Base-by-base conservation (phyloP, 2,113 vertebrate genomes). In the Hydrolagus affinis region DNA sequence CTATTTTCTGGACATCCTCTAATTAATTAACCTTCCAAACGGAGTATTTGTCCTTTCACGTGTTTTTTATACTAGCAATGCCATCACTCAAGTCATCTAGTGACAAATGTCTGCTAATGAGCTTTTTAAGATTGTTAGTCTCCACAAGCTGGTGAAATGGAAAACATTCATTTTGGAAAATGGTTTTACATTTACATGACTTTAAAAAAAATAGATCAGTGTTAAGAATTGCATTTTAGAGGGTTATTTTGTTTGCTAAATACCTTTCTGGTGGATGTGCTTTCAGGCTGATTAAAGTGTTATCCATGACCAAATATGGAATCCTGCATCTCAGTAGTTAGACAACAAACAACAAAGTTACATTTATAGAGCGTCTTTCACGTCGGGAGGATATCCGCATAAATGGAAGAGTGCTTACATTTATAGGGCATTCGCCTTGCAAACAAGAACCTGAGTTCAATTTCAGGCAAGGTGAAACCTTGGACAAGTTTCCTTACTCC, bases 21-120 rank as follows among this genome's bases (percentile, higher is more conserved):
- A 76, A 76, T 57, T 76, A 76, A 59, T 76, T 57, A n/a, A 57
- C 44, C 4, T 11, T 17, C 32, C 14, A 57, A 21, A 4, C n/a
- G 44, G 32, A 76, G 57, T 56, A 8, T 56, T 44, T 57, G 32
- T 76, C 8, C 44, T 76, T 76, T 8, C 73, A 6, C 44, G 11
- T 76, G 32, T 17, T 57, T 76, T 76, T 56, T 44, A 76, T 17
- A 76, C 32, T 32, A n/a, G 11, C 15, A 17, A 28, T 56, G 19
- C 32, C 6, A 76, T 57, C 17, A 19, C 17, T 76, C 32, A 76
- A 57, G 9, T 76, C 32, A 44, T 56, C 32, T 57, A 44, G 44
- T 57, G 73, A 76, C 32, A 76, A 76, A 21, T 76, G 73, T 8
- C 32, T 57, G 73, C n/a, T 57, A 76, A 76, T 57, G 32, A 76